Percentiles rank a stretch among this genome's conserved stretches.
These are phyloP conservation scores for Drepana arcuata DNA, from an alignment of 1,140 invertebrate species.

Conservation along the genomic window DNA sequence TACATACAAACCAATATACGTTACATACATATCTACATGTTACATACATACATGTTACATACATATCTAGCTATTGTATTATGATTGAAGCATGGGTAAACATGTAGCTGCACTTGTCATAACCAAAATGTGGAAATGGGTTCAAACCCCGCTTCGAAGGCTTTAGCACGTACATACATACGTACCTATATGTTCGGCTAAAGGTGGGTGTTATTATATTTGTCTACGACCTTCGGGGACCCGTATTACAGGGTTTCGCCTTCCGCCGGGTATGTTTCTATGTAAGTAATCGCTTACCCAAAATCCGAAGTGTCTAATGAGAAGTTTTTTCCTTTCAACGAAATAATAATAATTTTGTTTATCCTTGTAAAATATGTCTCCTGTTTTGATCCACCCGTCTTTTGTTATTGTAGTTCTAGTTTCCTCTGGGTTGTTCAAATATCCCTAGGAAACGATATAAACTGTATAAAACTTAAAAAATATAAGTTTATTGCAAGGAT, in stretches of 20 bases:
- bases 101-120: too few relatives aligned
- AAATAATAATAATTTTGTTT: slow-evolving; percentile 74
- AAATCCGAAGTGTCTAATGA: slow-evolving; percentile 22
- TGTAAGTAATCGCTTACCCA: slow-evolving; percentile 10
- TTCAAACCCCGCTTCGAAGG: too few relatives aligned
- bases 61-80: too few relatives aligned
- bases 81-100: too few relatives aligned
- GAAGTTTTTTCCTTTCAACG: slow-evolving; percentile 63
- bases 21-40: too few relatives aligned
- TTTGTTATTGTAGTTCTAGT: slow-evolving; percentile 74
- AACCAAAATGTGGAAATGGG: too few relatives aligned
- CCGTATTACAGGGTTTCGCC: too few relatives aligned
- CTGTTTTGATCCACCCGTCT: slow-evolving; percentile 80
- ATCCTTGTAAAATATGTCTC: slow-evolving; percentile 79
- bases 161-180: too few relatives aligned
- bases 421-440: slow-evolving; percentile 71
- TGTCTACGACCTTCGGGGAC: neutral
- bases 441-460: slow-evolving; percentile 51
- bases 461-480: neutral
- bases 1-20: too few relatives aligned
- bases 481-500: slow-evolving; percentile 2
- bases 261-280: neutral
- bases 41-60: too few relatives aligned
- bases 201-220: neutral
- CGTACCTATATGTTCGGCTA: too few relatives aligned